phyloP scores from a whole-genome alignment of 2,888 invertebrate genomes.

The Pheosia tremula region DNA sequence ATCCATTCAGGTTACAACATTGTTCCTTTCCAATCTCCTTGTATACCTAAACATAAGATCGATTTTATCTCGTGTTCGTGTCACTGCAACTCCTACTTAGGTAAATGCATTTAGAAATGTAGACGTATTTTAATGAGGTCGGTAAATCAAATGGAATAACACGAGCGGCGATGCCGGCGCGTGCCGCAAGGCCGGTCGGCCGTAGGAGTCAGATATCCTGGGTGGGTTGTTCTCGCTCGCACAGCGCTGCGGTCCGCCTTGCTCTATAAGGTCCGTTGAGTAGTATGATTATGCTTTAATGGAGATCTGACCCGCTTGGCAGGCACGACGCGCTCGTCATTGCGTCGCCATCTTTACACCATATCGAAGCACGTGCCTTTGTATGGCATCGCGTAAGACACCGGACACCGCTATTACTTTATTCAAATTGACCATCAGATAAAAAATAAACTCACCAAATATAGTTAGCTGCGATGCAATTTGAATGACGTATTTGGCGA shows the following conservation, averaged over 20 bases:
- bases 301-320: slow-evolving; percentile 56
- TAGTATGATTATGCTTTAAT: slow-evolving; percentile 63
- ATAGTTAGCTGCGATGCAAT: slow-evolving; percentile 49
- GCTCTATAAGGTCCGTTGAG: slow-evolving; percentile 60
- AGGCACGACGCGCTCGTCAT: slow-evolving; percentile 62
- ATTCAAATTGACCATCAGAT: slow-evolving; percentile 61
- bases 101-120: slow-evolving; percentile 49
- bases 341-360: slow-evolving; percentile 55
- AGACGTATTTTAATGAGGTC: slow-evolving; percentile 62
- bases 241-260: slow-evolving; percentile 39
- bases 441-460: slow-evolving; percentile 61
- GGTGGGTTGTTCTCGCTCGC: slow-evolving; percentile 59
- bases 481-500: slow-evolving; percentile 66
- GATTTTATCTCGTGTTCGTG: slow-evolving; percentile 34
- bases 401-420: slow-evolving; percentile 70
- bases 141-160: slow-evolving; percentile 70
- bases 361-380: slow-evolving; percentile 57
- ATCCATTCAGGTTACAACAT: slow-evolving; percentile 48
- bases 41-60: slow-evolving; percentile 24
- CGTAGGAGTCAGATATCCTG: slow-evolving; percentile 67
- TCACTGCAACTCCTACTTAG: slow-evolving; percentile 35
- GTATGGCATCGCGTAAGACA: slow-evolving; percentile 59
- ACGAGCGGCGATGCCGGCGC: slow-evolving; percentile 61
- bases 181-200: slow-evolving; percentile 81
- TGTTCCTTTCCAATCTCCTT: slow-evolving; percentile 50